Evolutionary conservation across 2,888 invertebrate species (phyloP).

Genomic region (Spilosoma lubricipeda): DNA sequence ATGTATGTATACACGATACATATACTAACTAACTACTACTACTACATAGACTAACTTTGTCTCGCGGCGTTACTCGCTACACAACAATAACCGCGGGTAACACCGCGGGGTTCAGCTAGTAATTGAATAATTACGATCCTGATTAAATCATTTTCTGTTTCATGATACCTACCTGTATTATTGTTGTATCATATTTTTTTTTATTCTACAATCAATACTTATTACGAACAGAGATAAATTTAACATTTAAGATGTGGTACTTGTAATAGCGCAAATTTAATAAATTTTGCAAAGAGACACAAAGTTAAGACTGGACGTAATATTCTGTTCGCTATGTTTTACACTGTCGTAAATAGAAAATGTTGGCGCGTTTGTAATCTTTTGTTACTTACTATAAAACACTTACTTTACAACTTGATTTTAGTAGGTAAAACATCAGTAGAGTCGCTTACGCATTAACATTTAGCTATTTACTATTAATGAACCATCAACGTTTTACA

Average conservation of each 20-base stretch:
- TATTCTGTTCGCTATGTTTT: background rate
- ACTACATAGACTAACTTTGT: too few species aligned
- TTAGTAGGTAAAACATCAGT: background rate
- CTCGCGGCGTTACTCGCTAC: too few species aligned
- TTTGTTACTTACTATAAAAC: background rate
- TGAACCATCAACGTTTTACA: constrained; percentile 31
- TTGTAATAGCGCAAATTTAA: background rate
- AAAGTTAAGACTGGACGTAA: background rate
- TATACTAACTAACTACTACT: too few species aligned
- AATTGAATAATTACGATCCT: background rate
- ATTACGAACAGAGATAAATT: background rate
- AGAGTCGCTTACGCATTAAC: constrained; percentile 1
- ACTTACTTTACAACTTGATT: constrained; percentile 2
- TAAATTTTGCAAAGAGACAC: background rate
- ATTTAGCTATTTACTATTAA: constrained; percentile 7
- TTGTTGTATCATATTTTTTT: too few species aligned
- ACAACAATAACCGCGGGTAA: too few species aligned
- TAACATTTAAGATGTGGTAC: background rate
- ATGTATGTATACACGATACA: too few species aligned
- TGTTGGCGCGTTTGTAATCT: background rate
- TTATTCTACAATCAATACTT: background rate
- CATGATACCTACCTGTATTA: too few species aligned
- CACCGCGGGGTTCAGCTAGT: too few species aligned
- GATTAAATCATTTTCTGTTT: background rate
- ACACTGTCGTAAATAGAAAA: constrained; percentile 1